Evolutionary conservation across 2,113 vertebrate species (phyloP).

Genomic region (Paralichthys olivaceus): DNA sequence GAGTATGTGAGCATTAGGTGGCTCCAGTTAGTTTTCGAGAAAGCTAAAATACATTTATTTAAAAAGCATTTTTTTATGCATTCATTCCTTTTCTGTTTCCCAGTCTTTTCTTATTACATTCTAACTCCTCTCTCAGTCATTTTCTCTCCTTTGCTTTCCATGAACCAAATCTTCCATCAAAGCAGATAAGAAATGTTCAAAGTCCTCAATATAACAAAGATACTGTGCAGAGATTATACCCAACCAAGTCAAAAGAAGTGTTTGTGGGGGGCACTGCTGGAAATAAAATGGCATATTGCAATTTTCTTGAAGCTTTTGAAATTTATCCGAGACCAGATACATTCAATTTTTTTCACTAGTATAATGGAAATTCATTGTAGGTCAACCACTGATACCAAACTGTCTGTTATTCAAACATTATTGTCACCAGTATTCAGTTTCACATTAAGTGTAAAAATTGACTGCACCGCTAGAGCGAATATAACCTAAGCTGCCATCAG

Average conservation of each 20-base stretch:
- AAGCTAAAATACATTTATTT: conserved; percentile 42
- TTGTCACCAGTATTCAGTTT: neutral
- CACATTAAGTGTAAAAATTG: neutral
- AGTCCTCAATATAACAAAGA: conserved; percentile 44
- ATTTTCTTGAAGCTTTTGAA: conserved; percentile 23
- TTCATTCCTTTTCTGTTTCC: neutral
- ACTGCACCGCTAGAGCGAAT: neutral
- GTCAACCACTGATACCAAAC: conserved; percentile 17
- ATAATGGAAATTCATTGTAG: conserved; percentile 6
- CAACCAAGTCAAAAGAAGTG: conserved; percentile 5
- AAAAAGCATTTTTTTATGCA: neutral
- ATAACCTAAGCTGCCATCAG: neutral
- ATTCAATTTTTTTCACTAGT: neutral
- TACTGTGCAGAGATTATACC: conserved; percentile 13
- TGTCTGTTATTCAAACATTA: neutral
- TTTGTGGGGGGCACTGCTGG: conserved; percentile 7
- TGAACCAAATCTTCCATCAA: conserved; percentile 54
- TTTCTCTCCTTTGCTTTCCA: conserved; percentile 24
- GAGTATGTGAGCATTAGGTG: conserved; percentile 40
- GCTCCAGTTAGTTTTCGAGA: conserved; percentile 53
- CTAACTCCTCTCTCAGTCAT: conserved; percentile 15
- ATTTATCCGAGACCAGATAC: neutral
- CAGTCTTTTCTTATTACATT: conserved; percentile 36
- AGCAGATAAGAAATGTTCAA: conserved; percentile 31
- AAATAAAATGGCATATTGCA: conserved; percentile 18